phyloP scores from a whole-genome alignment of 2,797 vertebrate species.

The Neopelma chrysocephalum region DNA sequence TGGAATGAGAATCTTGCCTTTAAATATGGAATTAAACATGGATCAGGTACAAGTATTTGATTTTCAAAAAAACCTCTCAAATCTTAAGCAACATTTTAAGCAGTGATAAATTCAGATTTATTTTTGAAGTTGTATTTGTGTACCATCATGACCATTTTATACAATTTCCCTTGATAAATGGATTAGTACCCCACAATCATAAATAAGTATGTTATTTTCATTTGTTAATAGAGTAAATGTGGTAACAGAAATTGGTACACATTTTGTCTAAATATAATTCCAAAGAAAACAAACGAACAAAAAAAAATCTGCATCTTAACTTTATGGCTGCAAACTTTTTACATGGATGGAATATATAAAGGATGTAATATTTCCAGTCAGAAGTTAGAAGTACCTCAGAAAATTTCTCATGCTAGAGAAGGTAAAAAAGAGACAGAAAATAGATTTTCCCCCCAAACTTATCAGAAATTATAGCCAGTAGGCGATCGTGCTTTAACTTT shows the following conservation, averaged over 20 bases:
- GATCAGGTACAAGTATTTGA: not conserved
- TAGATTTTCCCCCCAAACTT: not conserved
- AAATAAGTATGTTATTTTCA: not conserved
- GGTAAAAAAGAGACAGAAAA: constrained; percentile 2
- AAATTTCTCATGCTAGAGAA: constrained; percentile 3
- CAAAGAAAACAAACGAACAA: not conserved
- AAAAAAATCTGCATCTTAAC: not conserved
- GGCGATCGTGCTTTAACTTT: not conserved
- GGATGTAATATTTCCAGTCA: not conserved
- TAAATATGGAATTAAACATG: not conserved
- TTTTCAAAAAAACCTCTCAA: not conserved
- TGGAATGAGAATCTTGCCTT: not conserved
- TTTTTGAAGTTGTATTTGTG: not conserved
- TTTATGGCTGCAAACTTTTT: not conserved
- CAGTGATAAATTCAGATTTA: not conserved
- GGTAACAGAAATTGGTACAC: not conserved
- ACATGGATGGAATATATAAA: not conserved
- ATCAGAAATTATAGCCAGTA: constrained; percentile 36
- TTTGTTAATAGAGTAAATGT: not conserved
- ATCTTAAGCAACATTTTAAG: not conserved
- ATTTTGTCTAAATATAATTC: not conserved
- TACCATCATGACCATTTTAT: not conserved
- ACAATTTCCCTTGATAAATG: not conserved
- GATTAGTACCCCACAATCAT: not conserved
- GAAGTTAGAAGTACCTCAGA: constrained; percentile 16